phyloP scores from a whole-genome alignment of 2,113 vertebrate species.

The Lutjanus erythropterus region DNA sequence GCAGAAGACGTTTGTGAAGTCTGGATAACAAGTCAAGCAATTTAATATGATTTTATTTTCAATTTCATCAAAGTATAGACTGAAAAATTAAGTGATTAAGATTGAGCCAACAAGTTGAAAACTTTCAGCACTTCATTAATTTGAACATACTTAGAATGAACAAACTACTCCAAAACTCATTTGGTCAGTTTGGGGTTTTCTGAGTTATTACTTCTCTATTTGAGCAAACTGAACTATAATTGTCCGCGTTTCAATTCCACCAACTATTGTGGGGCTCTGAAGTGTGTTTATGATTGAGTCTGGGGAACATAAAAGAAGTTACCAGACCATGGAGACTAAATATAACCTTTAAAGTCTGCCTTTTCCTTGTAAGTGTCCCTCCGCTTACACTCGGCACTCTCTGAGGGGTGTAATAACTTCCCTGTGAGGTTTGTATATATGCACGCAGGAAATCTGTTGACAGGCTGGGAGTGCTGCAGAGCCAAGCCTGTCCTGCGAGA shows the following conservation, averaged over 20 bases:
- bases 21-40: not conserved
- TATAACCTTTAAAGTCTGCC: conserved; percentile 67
- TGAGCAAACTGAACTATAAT: conserved; percentile 58
- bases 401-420: conserved; percentile 54
- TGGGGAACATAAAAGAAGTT: conserved; percentile 70
- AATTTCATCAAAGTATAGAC: not conserved
- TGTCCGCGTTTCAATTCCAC: conserved; percentile 54
- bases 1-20: not conserved
- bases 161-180: conserved; percentile 25
- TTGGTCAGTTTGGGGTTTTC: conserved; percentile 29
- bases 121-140: not conserved
- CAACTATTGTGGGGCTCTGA: conserved; percentile 58
- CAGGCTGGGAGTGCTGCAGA: conserved; percentile 36
- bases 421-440: conserved; percentile 54
- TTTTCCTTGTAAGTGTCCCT: conserved; percentile 33
- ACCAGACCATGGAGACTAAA: conserved; percentile 74
- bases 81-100: conserved; percentile 1
- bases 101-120: not conserved
- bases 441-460: conserved; percentile 51
- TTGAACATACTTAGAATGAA: conserved; percentile 10
- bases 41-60: not conserved
- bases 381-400: conserved; percentile 45
- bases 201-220: conserved; percentile 45
- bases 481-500: conserved; percentile 45
- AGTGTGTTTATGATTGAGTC: conserved; percentile 72